Evolutionary conservation across 2,888 invertebrate species (phyloP).

Genomic region (Blastobasis lacticolella): DNA sequence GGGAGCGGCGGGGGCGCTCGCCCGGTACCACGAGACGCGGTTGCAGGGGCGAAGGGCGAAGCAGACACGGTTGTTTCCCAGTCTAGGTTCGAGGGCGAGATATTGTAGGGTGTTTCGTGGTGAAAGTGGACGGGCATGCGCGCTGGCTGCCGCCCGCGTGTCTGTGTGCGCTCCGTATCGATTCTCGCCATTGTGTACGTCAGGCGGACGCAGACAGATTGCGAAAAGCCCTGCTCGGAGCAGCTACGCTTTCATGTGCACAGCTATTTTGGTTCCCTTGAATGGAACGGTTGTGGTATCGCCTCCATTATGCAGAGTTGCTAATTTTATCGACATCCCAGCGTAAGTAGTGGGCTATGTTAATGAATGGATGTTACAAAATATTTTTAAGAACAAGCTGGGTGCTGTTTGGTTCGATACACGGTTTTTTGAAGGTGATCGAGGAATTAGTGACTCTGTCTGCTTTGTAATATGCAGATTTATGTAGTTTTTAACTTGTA

Average conservation of each 20-base stretch:
- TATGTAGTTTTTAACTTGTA: too few relatives aligned
- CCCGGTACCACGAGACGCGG: conserved; percentile 43
- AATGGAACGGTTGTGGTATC: background rate
- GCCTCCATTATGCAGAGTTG: background rate
- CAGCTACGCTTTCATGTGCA: conserved; percentile 35
- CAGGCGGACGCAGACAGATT: conserved; percentile 46
- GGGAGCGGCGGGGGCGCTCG: conserved; percentile 36
- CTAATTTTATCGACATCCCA: background rate
- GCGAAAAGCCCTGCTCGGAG: conserved; percentile 29
- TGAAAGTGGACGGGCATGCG: conserved; percentile 54
- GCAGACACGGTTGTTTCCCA: background rate
- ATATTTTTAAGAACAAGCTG: too few relatives aligned
- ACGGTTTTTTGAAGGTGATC: too few relatives aligned
- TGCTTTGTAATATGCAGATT: too few relatives aligned
- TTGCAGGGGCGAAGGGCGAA: conserved; percentile 16
- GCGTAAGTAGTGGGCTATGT: too few relatives aligned
- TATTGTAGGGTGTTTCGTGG: conserved; percentile 43
- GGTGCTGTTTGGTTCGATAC: too few relatives aligned
- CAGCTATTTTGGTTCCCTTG: conserved; percentile 7
- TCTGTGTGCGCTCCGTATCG: conserved; percentile 65
- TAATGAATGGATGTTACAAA: too few relatives aligned
- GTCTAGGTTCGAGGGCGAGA: conserved; percentile 17
- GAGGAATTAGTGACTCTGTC: too few relatives aligned
- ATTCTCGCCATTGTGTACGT: conserved; percentile 61
- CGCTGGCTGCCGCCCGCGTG: conserved; percentile 24